Base-by-base conservation (phyloP, 2,888 invertebrate species). In the Thyatira batis region DNA sequence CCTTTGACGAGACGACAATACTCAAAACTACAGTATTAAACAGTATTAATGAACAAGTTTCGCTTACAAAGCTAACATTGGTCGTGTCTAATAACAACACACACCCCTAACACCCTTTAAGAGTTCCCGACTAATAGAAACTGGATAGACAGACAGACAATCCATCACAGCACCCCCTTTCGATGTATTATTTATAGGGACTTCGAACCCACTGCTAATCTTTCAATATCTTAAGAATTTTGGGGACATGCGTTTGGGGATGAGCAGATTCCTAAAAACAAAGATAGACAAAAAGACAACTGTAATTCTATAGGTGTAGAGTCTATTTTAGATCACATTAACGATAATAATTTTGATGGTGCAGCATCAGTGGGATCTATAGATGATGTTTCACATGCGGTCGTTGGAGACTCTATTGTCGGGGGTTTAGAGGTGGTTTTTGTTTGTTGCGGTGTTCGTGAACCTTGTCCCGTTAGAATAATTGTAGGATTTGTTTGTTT, bases 221-320 rank as follows among this genome's bases (percentile, higher is more conserved):
- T 90, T 91, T 90, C 91, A 90, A 91, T 92, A 91, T 92, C 91
- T 89, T 85, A 82, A 89, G 85, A 88, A 88, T 87, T 89, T 86
- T 75, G 84, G 88, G 72, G 79, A 87, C 84, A 80, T 48, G 76
- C 70, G 73, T 74, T 76, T 72, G 71, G 84, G 84, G 85, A 80
- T 73, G 39, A 39, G 13, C 69, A 67, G 69, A 69, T 67, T 67
- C 66, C 67, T 63, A 64, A 57, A 66, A 61, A 61, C 51, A 46
- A 44, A 51, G 54, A 50, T 43, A 54, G 60, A 54, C 51, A 63
- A 58, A 61, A 54, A 62, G 27, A 39, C 51, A 49, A 53, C 61
- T 65, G 58, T 65, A 60, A 39, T 50, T 10, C 43, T 54, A 20
- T 52, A 54, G 57, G 30, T 49, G 58, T 65, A 67, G 55, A 63